Base-by-base conservation (phyloP, 2,113 vertebrate genomes). In the Gymnarchus niloticus region DNA sequence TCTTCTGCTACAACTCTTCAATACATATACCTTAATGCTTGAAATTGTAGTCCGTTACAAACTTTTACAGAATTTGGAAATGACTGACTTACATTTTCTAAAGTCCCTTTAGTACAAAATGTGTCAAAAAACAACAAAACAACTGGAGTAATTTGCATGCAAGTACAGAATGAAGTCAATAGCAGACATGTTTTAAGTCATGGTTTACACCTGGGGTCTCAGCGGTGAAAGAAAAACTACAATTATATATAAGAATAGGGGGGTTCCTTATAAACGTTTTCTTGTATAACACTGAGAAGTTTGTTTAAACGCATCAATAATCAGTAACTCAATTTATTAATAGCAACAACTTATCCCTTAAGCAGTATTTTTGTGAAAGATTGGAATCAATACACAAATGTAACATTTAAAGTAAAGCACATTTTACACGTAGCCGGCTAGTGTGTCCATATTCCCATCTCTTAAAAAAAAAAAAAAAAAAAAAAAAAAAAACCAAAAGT, bases 211-310 rank as follows among this genome's bases (percentile, higher is more conserved):
- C 65, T 41, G 65, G 65, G 65, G 33, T 28, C n/a, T 81, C 48
- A 33, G n/a, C 10, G 28, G 49, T 14, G 52, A 25, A 81, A 33
- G n/a, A 1, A 52, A 25, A 51, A 52, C 8, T 19, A 81, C 1
- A 21, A 56, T 33, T 51, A n/a, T 19, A 82, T 33, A 33, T 23
- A 51, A 82, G 6, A 19, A 48, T 2, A 51, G n/a, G 23, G 5
- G 69, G 28, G 33, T 41, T 84, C 14, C 14, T 49, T 41, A 25
- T 56, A 65, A 84, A 6, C n/a, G 0, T 49, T 49, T 81, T 51
- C 77, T 81, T 81, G 25, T 23, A 25, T 28, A 81, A 81, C 48
- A 81, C 77, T 81, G 77, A 81, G 6, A 78, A 81, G n/a, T 48
- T 10, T 46, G 41, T 80, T 48, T 81, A 81, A 49, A 81, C 49